Base-by-base conservation (phyloP, 2,888 invertebrate genomes). In the Gerris lacustris region DNA sequence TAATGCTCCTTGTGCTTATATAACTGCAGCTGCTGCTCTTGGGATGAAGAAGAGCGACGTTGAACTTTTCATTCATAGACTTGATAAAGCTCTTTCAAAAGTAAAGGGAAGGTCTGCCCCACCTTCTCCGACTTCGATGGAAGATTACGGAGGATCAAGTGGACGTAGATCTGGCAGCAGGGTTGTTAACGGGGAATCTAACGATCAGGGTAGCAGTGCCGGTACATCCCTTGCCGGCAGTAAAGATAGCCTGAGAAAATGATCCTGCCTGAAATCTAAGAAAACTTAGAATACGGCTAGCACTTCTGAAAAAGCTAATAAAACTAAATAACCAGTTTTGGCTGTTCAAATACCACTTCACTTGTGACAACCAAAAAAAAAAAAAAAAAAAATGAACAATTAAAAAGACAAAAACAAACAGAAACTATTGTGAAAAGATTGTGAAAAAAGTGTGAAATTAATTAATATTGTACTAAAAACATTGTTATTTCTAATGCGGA, bases 1-100 rank as follows among this genome's bases (percentile, higher is more conserved):
- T 76, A 80, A 81, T 74, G 86, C 85, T 76, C 83, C 84, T 11
- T 80, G 81, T 72, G 84, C 88, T 4, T 91, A 91, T 78, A 80
- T 91, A 74, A 91, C 91, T 5, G 88, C 87, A 68, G 90, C 91
- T 17, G 88, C 90, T 5, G 83, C 87, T 6, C 80, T 92, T 62
- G 91, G 91, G 5, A 84, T 89, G 79, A 84, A 83, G 67, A 82
- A 82, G 74, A 77, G 79, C 5, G 91, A 91, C 77, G 84, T 91
- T n/a, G 87, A 89, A 77, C 79, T 81, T 43, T 90, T 91, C 79
- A 82, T 88, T 67, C 83, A 83, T 74, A 83, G 88, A 76, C 80
- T 91, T 67, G 83, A 85, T 71, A 86, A 87, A 79, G 86, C 86
- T 69, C 76, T 85, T 11, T 77, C 77, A 4, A 83, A 83, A 75